These are phyloP conservation scores for Trichacis sp. DNA, from an alignment of 2,888 invertebrate genomes.

Conservation along the genomic window DNA sequence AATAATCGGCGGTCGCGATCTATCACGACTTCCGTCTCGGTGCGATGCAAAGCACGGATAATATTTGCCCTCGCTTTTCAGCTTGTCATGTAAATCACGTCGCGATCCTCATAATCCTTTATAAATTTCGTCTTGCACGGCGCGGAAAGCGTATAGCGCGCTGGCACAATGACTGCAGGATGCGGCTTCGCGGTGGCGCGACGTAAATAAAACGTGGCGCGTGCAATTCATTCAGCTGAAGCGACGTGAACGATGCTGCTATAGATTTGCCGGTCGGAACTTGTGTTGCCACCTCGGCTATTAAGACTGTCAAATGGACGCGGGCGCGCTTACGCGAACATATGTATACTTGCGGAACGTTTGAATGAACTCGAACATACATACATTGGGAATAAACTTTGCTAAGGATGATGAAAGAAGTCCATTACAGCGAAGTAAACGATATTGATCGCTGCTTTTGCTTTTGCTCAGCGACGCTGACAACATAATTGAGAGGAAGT, in stretches of 20 bases:
- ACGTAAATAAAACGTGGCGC: conserved; percentile 5
- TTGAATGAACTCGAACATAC: conserved; percentile 17
- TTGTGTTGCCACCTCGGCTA: conserved; percentile 20
- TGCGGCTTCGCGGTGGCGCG: conserved; percentile 3
- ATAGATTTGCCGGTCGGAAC: conserved; percentile 2
- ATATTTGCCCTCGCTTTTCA: background rate
- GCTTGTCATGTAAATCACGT: conserved; percentile 2
- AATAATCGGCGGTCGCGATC: background rate
- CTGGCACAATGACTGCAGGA: conserved; percentile 1
- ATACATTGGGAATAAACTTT: conserved; percentile 25
- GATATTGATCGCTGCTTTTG: background rate
- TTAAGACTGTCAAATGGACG: conserved; percentile 34
- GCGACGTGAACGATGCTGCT: conserved; percentile 13
- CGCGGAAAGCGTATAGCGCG: background rate
- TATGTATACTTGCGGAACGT: conserved; percentile 11
- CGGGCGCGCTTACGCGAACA: conserved; percentile 7
- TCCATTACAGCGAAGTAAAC: conserved; percentile 21
- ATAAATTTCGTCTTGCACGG: background rate
- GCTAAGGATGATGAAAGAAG: conserved; percentile 29
- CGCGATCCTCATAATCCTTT: conserved; percentile 2
- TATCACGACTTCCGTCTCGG: background rate
- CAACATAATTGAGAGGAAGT: no score
- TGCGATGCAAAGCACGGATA: background rate
- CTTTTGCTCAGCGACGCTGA: no score
- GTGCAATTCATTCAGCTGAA: conserved; percentile 7